Evolutionary conservation across 1,140 invertebrate genomes (phyloP).

Genomic region (Oedothorax gibbosus): DNA sequence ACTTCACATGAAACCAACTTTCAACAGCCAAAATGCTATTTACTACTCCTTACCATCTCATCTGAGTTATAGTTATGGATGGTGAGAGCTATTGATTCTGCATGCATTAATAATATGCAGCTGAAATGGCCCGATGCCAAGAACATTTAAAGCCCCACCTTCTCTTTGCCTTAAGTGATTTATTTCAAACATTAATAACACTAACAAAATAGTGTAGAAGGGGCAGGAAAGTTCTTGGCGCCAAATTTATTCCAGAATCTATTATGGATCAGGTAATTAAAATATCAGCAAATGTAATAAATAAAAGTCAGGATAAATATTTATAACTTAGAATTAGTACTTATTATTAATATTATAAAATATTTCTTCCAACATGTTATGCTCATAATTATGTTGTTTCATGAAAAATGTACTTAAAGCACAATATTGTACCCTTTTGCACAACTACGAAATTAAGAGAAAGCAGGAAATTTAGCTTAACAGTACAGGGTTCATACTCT

Average conservation of each 20-base stretch:
- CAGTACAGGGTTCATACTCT: too few relatives aligned
- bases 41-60: not conserved
- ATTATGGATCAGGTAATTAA: not conserved
- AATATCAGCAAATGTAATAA: not conserved
- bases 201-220: too few relatives aligned
- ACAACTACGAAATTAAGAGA: too few relatives aligned
- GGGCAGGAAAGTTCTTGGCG: not conserved
- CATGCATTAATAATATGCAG: slow-evolving; percentile 37
- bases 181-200: too few relatives aligned
- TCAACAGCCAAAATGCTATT: not conserved
- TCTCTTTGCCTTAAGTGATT: not conserved
- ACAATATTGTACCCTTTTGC: too few relatives aligned
- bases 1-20: too few relatives aligned
- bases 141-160: slow-evolving; percentile 32
- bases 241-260: not conserved
- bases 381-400: too few relatives aligned
- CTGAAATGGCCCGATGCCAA: slow-evolving; percentile 34
- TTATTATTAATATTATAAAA: too few relatives aligned
- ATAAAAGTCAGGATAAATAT: not conserved
- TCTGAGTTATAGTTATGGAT: not conserved
- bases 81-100: slow-evolving; percentile 27
- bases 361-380: too few relatives aligned
- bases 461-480: too few relatives aligned
- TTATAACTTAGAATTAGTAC: not conserved
- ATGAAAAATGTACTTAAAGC: too few relatives aligned